Conservation (phyloP, 2,888 invertebrate genomes). For the Apodemia zela region DNA sequence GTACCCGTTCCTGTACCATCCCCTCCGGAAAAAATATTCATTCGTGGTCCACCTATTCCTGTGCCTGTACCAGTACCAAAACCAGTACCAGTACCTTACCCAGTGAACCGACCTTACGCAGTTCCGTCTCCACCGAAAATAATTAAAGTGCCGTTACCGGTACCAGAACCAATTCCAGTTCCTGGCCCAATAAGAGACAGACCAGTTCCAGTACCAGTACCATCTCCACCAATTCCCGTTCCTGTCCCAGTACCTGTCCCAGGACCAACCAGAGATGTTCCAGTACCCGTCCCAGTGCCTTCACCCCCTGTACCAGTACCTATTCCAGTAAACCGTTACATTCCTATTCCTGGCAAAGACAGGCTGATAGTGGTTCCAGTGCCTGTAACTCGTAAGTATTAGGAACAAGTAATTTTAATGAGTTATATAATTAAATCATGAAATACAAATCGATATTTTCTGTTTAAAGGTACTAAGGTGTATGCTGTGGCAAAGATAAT, state of each 20-base stretch:
- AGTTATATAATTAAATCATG: background rate
- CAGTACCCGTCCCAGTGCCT: conserved; percentile 43
- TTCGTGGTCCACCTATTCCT: conserved; percentile 42
- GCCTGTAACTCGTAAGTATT: conserved; percentile 43
- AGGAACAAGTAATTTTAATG: too few species aligned
- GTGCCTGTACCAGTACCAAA: conserved; percentile 35
- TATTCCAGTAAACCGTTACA: conserved; percentile 43
- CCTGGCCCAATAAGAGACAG: conserved; percentile 39
- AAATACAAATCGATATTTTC: conserved; percentile 11
- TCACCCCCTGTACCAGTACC: conserved; percentile 47
- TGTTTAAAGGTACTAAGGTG: conserved; percentile 45
- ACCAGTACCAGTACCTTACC: conserved; percentile 36
- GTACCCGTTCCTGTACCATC: conserved; percentile 56
- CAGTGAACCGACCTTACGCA: conserved; percentile 44
- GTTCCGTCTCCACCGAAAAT: conserved; percentile 45
- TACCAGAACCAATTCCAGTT: conserved; percentile 41
- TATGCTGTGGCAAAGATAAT: conserved; percentile 53
- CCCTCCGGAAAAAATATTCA: conserved; percentile 48
- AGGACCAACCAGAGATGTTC: conserved; percentile 37
- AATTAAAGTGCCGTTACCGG: conserved; percentile 38
- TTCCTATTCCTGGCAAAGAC: conserved; percentile 48
- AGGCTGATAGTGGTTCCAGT: conserved; percentile 49
- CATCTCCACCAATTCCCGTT: conserved; percentile 45
- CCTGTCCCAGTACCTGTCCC: conserved; percentile 48
- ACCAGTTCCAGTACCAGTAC: conserved; percentile 42